Evolutionary conservation across 1,140 invertebrate species (phyloP).

Genomic region (Solenopsis invicta): DNA sequence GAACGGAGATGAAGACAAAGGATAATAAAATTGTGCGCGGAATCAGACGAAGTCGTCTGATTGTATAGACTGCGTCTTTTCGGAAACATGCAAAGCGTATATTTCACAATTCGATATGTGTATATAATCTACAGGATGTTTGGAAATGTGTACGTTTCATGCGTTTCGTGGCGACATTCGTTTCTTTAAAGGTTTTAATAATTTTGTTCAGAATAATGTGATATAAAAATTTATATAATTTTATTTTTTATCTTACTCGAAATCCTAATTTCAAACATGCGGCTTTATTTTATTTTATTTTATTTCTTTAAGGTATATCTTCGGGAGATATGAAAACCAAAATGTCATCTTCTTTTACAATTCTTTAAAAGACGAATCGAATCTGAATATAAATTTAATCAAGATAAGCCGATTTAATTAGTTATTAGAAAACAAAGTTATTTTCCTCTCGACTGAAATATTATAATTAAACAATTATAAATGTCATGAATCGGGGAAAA

Average conservation of each 20-base stretch:
- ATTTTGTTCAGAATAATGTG: not conserved
- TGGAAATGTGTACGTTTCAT: constrained; percentile 3
- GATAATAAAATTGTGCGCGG: not conserved
- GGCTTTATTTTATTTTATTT: not conserved
- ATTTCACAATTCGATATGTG: constrained; percentile 1
- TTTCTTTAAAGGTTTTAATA: not conserved
- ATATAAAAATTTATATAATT: not conserved
- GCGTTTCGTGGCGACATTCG: not conserved
- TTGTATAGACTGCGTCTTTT: constrained; percentile 26
- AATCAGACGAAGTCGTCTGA: constrained; percentile 53
- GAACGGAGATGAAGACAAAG: not conserved
- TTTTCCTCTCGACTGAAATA: not conserved
- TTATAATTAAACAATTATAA: not conserved
- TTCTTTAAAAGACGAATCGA: not conserved
- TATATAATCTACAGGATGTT: constrained; percentile 2
- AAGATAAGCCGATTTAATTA: not conserved
- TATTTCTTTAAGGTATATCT: not conserved
- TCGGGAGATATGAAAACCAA: not conserved
- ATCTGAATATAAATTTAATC: constrained; percentile 1
- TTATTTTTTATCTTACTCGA: not conserved
- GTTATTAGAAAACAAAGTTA: not conserved
- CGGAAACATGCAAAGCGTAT: not conserved
- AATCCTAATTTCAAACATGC: not conserved
- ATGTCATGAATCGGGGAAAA: not conserved
- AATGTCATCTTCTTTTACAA: not conserved